These are phyloP conservation scores for Ianthella basta DNA, from an alignment of 37 sponge, comb jelly and placozoan genomes.

Conservation along the genomic window DNA sequence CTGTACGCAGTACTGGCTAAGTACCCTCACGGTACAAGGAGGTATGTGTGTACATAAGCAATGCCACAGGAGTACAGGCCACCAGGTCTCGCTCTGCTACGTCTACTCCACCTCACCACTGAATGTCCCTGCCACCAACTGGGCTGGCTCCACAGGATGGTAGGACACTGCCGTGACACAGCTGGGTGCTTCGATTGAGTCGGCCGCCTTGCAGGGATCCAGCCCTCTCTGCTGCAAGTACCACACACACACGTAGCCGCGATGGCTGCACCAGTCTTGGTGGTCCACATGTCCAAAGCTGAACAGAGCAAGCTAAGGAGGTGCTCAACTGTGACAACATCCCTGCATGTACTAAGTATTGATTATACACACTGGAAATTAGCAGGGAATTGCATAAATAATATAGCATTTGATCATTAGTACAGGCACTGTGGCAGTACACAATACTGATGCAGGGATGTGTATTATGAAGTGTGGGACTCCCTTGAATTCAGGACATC, in stretches of 20 bases:
- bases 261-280: slow-evolving; percentile 71
- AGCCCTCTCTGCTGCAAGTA: slow-evolving; percentile 69
- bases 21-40: no score
- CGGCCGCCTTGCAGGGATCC: slow-evolving; percentile 69
- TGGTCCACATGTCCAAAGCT: slow-evolving; percentile 81
- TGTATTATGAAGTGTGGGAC: no score
- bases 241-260: slow-evolving; percentile 85
- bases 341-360: neutral
- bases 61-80: no score
- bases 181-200: slow-evolving; percentile 64
- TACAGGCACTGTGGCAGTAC: neutral
- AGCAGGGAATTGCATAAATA: neutral
- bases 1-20: no score
- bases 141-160: slow-evolving; percentile 74
- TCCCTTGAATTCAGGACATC: no score
- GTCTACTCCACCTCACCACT: slow-evolving; percentile 44
- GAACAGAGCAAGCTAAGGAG: neutral
- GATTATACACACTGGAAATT: no score
- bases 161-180: slow-evolving; percentile 76
- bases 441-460: no score
- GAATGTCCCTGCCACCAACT: slow-evolving; percentile 84
- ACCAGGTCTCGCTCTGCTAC: no score
- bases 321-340: no score
- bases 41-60: no score
- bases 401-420: neutral